Conservation (phyloP, 2,888 invertebrate species). For the Orthosia gothica region DNA sequence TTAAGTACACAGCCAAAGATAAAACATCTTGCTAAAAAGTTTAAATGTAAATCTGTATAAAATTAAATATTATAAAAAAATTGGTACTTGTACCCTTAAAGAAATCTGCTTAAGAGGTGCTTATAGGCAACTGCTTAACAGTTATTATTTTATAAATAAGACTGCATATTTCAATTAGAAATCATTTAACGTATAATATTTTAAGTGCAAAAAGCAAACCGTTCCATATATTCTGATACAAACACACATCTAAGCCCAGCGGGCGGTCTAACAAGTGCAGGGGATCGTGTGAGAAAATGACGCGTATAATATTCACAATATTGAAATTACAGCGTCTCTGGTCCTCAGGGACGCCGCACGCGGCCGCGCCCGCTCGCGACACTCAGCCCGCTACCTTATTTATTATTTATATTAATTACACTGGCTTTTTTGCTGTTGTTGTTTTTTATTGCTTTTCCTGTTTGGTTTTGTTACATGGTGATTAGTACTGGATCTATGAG, state of each 20-base stretch:
- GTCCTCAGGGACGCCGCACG: constrained; percentile 78
- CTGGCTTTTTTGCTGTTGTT: constrained; percentile 72
- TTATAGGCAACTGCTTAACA: too few species aligned
- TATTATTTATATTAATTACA: constrained; percentile 88
- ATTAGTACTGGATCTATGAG: constrained; percentile 37
- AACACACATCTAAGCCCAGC: constrained; percentile 63
- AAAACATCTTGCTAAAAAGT: too few species aligned
- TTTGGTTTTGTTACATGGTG: constrained; percentile 42
- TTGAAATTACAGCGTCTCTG: constrained; percentile 78
- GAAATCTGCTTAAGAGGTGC: too few species aligned
- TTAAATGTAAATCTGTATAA: too few species aligned
- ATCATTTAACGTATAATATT: constrained; percentile 24
- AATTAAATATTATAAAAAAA: too few species aligned
- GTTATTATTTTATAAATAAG: too few species aligned
- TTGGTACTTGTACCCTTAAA: too few species aligned
- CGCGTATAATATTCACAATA: constrained; percentile 86
- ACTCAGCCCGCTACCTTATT: constrained; percentile 80
- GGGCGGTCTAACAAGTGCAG: constrained; percentile 74
- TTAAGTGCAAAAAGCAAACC: constrained; percentile 25
- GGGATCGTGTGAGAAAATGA: constrained; percentile 85
- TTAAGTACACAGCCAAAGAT: too few species aligned
- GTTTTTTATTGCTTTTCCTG: constrained; percentile 61
- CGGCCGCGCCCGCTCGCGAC: constrained; percentile 73
- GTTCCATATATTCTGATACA: constrained; percentile 52
- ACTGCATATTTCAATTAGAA: not conserved